Percentiles rank a stretch among this genome's conserved stretches.
Evolutionary conservation across 23 tunicate species (phyloP).

Genomic region (Ascidia mentula): DNA sequence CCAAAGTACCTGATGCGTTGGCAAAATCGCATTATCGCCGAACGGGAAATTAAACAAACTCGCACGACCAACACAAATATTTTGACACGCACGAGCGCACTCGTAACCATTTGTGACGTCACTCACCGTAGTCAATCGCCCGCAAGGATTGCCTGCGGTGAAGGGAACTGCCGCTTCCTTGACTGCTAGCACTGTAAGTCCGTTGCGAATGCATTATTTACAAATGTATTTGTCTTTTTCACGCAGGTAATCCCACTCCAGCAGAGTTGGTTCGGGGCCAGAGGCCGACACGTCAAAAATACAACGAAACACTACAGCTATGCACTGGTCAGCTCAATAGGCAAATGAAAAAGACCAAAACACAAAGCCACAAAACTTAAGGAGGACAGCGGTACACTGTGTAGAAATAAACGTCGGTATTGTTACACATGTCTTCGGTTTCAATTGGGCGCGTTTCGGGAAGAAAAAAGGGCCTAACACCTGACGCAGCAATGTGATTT

Average conservation of each 20-base stretch:
- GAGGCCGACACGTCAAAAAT: neutral
- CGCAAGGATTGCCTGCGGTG: slow-evolving; percentile 37
- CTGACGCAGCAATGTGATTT: too few relatives aligned
- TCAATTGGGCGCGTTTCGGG: too few relatives aligned
- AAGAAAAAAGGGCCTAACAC: too few relatives aligned
- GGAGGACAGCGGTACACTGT: neutral
- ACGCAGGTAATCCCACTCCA: neutral
- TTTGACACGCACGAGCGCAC: too few relatives aligned
- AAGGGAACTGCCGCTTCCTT: slow-evolving; percentile 31
- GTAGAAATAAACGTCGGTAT: neutral
- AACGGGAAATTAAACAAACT: too few relatives aligned
- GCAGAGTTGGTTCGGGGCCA: neutral
- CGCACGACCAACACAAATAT: too few relatives aligned
- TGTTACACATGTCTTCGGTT: neutral
- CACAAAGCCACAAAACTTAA: neutral
- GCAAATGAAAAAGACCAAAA: neutral
- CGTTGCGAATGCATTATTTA: slow-evolving; percentile 11
- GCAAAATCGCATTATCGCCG: too few relatives aligned
- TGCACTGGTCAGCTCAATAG: neutral
- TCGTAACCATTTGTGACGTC: too few relatives aligned
- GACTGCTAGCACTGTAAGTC: slow-evolving; percentile 26
- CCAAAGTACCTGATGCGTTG: too few relatives aligned
- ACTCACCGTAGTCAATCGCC: slow-evolving; percentile 60
- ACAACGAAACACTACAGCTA: neutral
- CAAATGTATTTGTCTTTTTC: neutral